These are phyloP conservation scores for Philhelius pedissequus DNA, from an alignment of 2,888 invertebrate genomes.

Conservation along the genomic window DNA sequence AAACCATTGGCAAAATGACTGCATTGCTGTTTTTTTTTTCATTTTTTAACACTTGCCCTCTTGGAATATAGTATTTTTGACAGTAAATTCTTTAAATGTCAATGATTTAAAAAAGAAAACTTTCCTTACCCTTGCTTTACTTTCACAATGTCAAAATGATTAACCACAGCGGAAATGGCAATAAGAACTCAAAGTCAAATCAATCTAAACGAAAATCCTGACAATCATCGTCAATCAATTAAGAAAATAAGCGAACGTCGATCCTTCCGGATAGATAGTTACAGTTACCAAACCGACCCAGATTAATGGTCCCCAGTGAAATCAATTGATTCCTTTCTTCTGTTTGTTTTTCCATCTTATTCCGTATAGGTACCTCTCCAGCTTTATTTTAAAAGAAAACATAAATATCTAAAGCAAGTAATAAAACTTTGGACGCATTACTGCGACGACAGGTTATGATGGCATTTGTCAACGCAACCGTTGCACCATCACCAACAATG, in stretches of 20 bases:
- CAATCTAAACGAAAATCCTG: slow-evolving; percentile 41
- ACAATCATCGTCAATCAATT: slow-evolving; percentile 61
- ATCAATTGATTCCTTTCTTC: background rate
- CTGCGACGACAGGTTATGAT: slow-evolving; percentile 64
- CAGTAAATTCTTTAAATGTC: no score
- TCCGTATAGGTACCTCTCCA: background rate
- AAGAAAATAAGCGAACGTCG: slow-evolving; percentile 2
- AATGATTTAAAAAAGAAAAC: no score
- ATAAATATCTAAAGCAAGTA: background rate
- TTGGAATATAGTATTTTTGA: no score
- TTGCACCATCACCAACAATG: slow-evolving; percentile 44
- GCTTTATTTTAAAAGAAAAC: background rate
- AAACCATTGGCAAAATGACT: no score
- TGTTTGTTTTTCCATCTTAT: background rate
- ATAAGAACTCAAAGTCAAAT: slow-evolving; percentile 41
- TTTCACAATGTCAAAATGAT: slow-evolving; percentile 31
- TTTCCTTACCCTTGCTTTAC: background rate
- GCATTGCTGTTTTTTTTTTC: no score
- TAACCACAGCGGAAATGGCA: slow-evolving; percentile 50
- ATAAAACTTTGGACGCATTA: slow-evolving; percentile 48
- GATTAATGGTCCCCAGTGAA: slow-evolving; percentile 22
- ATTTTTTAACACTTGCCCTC: no score
- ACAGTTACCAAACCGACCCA: slow-evolving; percentile 7
- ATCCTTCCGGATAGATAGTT: slow-evolving; percentile 61
- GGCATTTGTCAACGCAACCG: slow-evolving; percentile 61